A percentile compares a stretch with the other conserved stretches of the same genome.
Evolutionary conservation across 2,797 vertebrate genomes (phyloP).

Genomic region (Thripadectes ignobilis): DNA sequence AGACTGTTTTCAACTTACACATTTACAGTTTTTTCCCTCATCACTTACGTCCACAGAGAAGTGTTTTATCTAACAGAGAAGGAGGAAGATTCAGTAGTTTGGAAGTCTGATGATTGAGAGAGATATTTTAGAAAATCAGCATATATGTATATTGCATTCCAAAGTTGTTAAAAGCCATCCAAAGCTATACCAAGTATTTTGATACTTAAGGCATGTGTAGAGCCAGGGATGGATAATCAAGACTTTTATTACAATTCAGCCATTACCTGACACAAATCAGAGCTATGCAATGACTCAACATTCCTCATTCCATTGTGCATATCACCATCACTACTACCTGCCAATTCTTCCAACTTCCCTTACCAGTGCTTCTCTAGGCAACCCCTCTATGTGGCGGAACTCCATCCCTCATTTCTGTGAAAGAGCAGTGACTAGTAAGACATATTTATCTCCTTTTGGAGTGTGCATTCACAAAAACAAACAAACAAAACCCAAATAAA

Average conservation of each 20-base stretch:
- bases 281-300: constrained; percentile 84
- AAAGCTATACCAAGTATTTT: background rate
- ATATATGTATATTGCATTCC: background rate
- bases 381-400: background rate
- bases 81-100: background rate
- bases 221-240: background rate
- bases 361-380: background rate
- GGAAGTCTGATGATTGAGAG: background rate
- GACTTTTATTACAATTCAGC: constrained; percentile 82
- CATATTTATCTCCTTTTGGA: background rate
- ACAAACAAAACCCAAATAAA: too few relatives aligned
- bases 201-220: background rate
- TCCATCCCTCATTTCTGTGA: background rate
- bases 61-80: background rate
- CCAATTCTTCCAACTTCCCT: background rate
- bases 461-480: background rate
- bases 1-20: background rate
- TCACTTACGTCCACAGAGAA: background rate
- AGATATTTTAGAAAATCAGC: background rate
- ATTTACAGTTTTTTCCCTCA: background rate
- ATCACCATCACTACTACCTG: background rate
- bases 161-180: background rate
- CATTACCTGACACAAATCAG: constrained; percentile 85
- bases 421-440: background rate
- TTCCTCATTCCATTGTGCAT: constrained; percentile 83